Evolutionary conservation across 2,797 vertebrate genomes (phyloP).

Genomic region (Pangasius mekongensis): DNA sequence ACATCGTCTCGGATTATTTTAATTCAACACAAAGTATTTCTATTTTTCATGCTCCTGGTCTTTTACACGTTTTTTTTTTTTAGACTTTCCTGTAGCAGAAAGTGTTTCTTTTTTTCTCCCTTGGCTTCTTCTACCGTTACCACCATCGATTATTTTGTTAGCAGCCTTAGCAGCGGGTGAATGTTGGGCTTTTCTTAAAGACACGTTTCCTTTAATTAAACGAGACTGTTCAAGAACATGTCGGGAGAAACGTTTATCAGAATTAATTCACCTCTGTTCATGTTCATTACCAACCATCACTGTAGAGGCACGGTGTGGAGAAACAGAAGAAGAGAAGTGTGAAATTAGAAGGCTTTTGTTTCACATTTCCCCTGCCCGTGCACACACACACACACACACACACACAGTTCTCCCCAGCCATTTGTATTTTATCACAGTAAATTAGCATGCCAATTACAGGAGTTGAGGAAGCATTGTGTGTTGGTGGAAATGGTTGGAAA

Average conservation of each 20-base stretch:
- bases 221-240: background rate
- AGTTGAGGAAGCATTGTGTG: conserved; percentile 38
- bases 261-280: conserved; percentile 9
- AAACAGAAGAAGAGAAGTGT: background rate
- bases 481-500: conserved; percentile 56
- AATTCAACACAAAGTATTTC: background rate
- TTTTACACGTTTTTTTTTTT: background rate
- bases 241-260: background rate
- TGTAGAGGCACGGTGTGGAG: background rate
- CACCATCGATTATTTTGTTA: conserved; percentile 73
- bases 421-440: conserved; percentile 47
- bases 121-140: conserved; percentile 33
- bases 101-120: background rate
- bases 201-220: conserved; percentile 65
- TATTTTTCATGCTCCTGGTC: background rate
- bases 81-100: background rate
- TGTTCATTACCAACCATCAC: background rate
- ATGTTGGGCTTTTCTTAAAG: conserved; percentile 58
- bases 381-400: background rate
- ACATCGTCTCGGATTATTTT: background rate
- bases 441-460: conserved; percentile 57
- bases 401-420: conserved; percentile 41
- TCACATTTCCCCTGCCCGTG: background rate
- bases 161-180: conserved; percentile 39
- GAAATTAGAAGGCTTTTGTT: conserved; percentile 2